Base-by-base conservation (phyloP, 1,140 invertebrate species). In the Mercenaria mercenaria region DNA sequence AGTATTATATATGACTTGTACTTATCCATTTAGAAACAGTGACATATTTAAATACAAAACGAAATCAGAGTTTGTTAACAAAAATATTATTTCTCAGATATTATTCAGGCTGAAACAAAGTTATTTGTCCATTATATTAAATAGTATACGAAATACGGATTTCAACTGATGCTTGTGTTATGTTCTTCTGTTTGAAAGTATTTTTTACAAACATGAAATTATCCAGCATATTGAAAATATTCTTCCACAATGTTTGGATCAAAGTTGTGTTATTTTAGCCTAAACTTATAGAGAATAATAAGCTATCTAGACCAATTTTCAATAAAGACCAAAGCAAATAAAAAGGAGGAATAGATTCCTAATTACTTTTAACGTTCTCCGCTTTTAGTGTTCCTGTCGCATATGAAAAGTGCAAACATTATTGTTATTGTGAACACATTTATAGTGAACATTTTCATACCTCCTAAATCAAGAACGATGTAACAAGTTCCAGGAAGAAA, bases 381-480 rank as follows among this genome's bases (percentile, higher is more conserved):
- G 3, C 20, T 15, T 23, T 56, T 56, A 56, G 11, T n/a, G 2
- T n/a, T 15, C 10, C 2, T 15, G 4, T 6, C 6, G 52, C 4
- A 56, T 56, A 20, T 56, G 23, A 15, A 56, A 11, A n/a, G n/a
- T n/a, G n/a, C n/a, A n/a, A 11, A 3, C 3, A 56, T 23, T 3
- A 11, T 11, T 56, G 23, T 15, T 4, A 4, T 56, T 3, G 6
- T 56, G 4, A 56, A 56, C 23, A 56, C 6, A n/a, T 23, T 4
- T 15, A 56, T 56, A 4, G 6, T 23, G 8, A 10, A 3, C 20
- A n/a, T n/a, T 37, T 50, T 15, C 76, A n/a, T 26, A 81, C 79
- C 79, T 32, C 79, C 79, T 32, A 61, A 18, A 61, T 81, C 79
- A 59, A 81, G 47, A 26, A 81, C 79, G 13, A 81, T 61, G 39